Evolutionary conservation across 1,140 invertebrate species (phyloP), one percentile per base, ranked within the genome.

Genomic region (Periplaneta americana): DNA sequence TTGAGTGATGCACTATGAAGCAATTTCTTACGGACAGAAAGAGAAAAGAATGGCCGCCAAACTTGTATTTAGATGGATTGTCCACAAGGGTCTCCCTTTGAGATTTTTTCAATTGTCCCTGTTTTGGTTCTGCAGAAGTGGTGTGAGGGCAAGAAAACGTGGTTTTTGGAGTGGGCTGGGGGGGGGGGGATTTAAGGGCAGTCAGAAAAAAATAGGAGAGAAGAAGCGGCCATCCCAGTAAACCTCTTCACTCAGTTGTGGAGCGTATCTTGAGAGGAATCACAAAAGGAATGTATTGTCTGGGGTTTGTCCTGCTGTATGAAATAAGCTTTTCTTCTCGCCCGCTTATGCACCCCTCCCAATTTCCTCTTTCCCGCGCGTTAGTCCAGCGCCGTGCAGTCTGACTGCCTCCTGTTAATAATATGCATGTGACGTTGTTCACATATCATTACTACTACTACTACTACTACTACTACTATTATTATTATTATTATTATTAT

Each of bases 261-360:
- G 75, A n/a, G 18, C 75, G 75, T 76, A 76, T 76, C 75, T 15
- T 34, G 31, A 34, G 75, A 33, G 35, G n/a, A 36, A 33, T 33
- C 31, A 66, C 48, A 77, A 77, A 77, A 77, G 35, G 31, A 77
- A 33, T 77, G 75, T 77, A 77, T 77, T 77, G 75, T 77, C 75
- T 77, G 75, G 22, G 31, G 33, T 0, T 2, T 36, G 75, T 77
- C 48, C 22, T 66, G 22, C 28, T 66, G 48, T 66, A 66, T 66
- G 48, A 66, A 66, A 66, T 66, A n/a, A 66, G 48, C 48, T 66
- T 66, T 57, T 66, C n/a, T 28, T 66, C 48, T 28, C 22, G 5
- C 48, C 39, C 39, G 39, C 39, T 48, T 48, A 48, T 13, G n/a
- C 10, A 48, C 8, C 3, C 39, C 48, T n/a, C 28, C 48, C 48